phyloP scores from a whole-genome alignment of 2,888 invertebrate genomes.

The Digitonthophagus gazella region DNA sequence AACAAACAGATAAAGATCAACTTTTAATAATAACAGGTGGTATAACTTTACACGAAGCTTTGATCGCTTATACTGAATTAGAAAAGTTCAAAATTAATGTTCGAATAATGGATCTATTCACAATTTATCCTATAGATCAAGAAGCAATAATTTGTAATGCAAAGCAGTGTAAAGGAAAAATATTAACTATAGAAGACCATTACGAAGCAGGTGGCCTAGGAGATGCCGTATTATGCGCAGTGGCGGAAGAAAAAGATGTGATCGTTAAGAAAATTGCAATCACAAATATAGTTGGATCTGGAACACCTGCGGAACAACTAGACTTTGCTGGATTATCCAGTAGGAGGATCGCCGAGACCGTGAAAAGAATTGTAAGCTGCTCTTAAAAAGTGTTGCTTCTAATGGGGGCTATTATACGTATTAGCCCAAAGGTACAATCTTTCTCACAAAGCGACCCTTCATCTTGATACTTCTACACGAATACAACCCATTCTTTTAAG shows the following conservation, averaged over 20 bases:
- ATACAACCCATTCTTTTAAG: not conserved
- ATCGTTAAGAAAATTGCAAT: conserved; percentile 76
- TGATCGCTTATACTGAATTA: conserved; percentile 75
- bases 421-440: not conserved
- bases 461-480: conserved; percentile 5
- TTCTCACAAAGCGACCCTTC: conserved; percentile 1
- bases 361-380: not conserved
- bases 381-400: not conserved
- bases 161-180: conserved; percentile 67
- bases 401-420: not conserved
- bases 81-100: conserved; percentile 67
- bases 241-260: conserved; percentile 67
- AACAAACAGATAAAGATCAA: conserved; percentile 68
- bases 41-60: conserved; percentile 84
- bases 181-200: conserved; percentile 94
- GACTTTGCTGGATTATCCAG: conserved; percentile 78
- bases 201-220: conserved; percentile 93
- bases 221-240: conserved; percentile 84
- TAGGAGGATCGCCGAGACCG: conserved; percentile 55
- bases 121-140: conserved; percentile 88
- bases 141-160: conserved; percentile 71
- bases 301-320: conserved; percentile 78
- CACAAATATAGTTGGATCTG: conserved; percentile 83
- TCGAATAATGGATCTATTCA: conserved; percentile 89
- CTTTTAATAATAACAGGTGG: conserved; percentile 87